Evolutionary conservation across 2,888 invertebrate genomes (phyloP).

Genomic region (Diadromus collaris): DNA sequence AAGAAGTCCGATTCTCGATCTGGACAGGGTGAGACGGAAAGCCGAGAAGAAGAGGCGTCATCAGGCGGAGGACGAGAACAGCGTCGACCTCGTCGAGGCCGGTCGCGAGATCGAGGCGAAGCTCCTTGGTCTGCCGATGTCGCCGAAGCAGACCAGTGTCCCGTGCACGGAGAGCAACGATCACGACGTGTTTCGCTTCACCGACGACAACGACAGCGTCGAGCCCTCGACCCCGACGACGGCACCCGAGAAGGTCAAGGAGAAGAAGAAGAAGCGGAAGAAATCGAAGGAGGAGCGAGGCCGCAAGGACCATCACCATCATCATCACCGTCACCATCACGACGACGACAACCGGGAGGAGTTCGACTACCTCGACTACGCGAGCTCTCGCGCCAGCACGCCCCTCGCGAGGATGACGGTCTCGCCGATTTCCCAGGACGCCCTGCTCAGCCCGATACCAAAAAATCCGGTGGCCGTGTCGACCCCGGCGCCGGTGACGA

Average conservation of each 20-base stretch:
- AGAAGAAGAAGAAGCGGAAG: constrained; percentile 93
- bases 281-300: constrained; percentile 90
- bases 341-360: constrained; percentile 73
- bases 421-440: constrained; percentile 74
- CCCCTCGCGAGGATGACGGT: constrained; percentile 73
- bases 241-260: constrained; percentile 83
- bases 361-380: constrained; percentile 82
- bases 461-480: constrained; percentile 80
- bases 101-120: constrained; percentile 92
- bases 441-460: constrained; percentile 81
- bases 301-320: constrained; percentile 86
- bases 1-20: constrained; percentile 79
- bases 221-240: constrained; percentile 79
- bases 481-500: constrained; percentile 60
- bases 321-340: constrained; percentile 82
- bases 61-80: constrained; percentile 87
- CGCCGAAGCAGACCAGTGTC: constrained; percentile 81
- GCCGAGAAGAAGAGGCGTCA: constrained; percentile 77
- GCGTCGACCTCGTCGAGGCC: constrained; percentile 90
- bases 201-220: constrained; percentile 83
- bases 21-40: constrained; percentile 72
- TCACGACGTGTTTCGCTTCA: constrained; percentile 84
- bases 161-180: constrained; percentile 81
- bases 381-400: constrained; percentile 82
- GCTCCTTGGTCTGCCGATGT: constrained; percentile 85